Evolutionary conservation across 2,113 vertebrate species (phyloP), one percentile per base, ranked within the genome.

Genomic region (Barbus barbus): DNA sequence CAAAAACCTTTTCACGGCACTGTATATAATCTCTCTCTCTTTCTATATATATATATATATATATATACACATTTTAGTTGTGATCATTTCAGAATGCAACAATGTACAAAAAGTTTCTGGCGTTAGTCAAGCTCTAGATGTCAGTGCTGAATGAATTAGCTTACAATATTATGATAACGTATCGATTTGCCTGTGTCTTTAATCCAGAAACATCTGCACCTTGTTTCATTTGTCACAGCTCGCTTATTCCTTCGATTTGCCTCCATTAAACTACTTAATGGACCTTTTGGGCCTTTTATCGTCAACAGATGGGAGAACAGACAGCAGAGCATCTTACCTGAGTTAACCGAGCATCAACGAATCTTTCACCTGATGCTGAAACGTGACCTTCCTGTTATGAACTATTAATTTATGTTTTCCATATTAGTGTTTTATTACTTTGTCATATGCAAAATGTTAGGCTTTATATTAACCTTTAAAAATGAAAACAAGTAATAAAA

Each of bases 191-290:
- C 1, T 2, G 31, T 41, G 67, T 41, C 67, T 78, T 78, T 48
- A 72, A 60, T 44, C 44, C 83, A 74, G 56, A n/a, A 53, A 65
- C 51, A 46, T 48, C 69, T 41, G 33, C 16, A 69, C 51, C 20
- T 65, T 0, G 18, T 44, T 86, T 90, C 36, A 87, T 91, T 89
- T 85, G 84, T 89, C 73, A 79, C 77, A 7, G 84, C 73, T 86
- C 48, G 44, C 84, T 88, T 87, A 85, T 58, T 71, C 26, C 69
- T 84, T 63, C 69, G 89, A 91, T 91, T 89, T 90, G 48, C 16
- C 8, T 3, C 31, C 31, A 67, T 67, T 71, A 71, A 71, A 71
- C 67, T 75, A 80, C 83, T 85, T 89, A 91, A 90, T 90, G 89
- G 78, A 71, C 84, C 89, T 46, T 74, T 74, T 31, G 41, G 67